Percentiles rank a stretch among this genome's conserved stretches.
Conservation (phyloP, 2,797 vertebrate species). For the Sphenopsis melanotis region DNA sequence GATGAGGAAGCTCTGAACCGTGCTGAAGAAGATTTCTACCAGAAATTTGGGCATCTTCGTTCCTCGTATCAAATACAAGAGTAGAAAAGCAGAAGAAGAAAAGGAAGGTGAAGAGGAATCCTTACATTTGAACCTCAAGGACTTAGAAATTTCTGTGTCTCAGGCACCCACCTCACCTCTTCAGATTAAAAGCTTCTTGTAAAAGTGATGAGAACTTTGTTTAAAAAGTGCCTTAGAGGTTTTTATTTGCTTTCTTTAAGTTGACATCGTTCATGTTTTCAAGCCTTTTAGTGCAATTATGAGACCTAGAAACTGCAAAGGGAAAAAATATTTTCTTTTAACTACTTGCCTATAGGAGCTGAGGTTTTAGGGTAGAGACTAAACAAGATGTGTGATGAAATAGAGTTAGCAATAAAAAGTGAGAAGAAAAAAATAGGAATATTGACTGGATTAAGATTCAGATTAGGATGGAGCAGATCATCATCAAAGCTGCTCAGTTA, state of each 20-base stretch:
- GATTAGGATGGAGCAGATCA: background rate
- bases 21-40: constrained; percentile 85
- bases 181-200: background rate
- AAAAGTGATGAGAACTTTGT: background rate
- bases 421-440: background rate
- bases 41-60: constrained; percentile 81
- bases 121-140: background rate
- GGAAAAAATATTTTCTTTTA: background rate
- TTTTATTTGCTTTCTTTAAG: background rate
- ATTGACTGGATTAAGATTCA: background rate
- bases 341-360: background rate
- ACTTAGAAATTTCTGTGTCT: background rate
- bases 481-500: background rate
- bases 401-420: background rate
- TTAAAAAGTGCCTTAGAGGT: background rate
- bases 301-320: background rate
- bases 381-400: background rate
- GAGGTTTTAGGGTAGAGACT: background rate
- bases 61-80: constrained; percentile 56
- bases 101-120: background rate
- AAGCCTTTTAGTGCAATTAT: background rate
- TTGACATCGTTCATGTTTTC: background rate
- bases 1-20: constrained; percentile 88
- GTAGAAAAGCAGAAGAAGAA: background rate
- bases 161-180: background rate